phyloP scores from a whole-genome alignment of 2,797 vertebrate species.

The Semotilus atromaculatus region DNA sequence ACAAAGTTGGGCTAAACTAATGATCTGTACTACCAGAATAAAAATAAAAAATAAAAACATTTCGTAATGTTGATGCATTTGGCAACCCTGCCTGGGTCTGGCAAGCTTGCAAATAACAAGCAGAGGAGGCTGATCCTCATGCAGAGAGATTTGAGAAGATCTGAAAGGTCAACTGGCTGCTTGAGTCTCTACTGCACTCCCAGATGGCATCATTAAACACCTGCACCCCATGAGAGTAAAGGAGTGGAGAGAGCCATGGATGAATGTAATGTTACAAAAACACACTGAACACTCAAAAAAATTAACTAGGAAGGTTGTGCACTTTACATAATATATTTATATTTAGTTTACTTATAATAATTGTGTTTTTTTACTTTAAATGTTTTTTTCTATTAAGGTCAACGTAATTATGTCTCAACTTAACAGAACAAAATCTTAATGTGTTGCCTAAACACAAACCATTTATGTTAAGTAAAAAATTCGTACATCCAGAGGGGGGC shows the following conservation, averaged over 20 bases:
- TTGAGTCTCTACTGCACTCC: neutral
- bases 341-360: too few species aligned
- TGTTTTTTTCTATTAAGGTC: too few species aligned
- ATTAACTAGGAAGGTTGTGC: too few species aligned
- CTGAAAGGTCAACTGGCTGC: slow-evolving; percentile 18
- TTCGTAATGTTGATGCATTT: neutral
- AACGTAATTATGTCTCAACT: too few species aligned
- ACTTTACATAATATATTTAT: too few species aligned
- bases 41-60: neutral
- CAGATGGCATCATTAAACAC: neutral
- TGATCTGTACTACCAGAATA: slow-evolving; percentile 2
- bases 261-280: neutral
- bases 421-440: too few species aligned
- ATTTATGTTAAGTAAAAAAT: too few species aligned
- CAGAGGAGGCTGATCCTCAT: neutral
- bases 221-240: neutral
- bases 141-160: slow-evolving; percentile 17
- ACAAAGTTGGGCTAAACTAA: neutral
- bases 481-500: too few species aligned
- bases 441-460: too few species aligned
- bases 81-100: neutral
- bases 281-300: too few species aligned
- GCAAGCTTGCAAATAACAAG: neutral
- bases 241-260: neutral
- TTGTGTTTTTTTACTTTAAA: too few species aligned